phyloP scores from a whole-genome alignment of 2,113 vertebrate species.

The Campylorhamphus procurvoides region DNA sequence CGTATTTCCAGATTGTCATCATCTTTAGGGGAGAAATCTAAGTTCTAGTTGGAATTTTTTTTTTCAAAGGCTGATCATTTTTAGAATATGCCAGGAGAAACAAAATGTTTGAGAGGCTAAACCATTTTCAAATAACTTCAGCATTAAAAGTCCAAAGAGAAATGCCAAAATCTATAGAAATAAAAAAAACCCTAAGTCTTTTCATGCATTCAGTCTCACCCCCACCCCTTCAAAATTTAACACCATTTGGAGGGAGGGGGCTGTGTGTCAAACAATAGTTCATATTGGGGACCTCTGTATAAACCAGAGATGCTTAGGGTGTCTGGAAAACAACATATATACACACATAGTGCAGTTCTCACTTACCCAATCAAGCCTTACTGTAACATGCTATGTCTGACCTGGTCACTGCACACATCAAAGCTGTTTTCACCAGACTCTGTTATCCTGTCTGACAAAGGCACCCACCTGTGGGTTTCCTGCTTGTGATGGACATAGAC shows the following conservation, averaged over 20 bases:
- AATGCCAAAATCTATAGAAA: not conserved
- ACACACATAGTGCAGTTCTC: not conserved
- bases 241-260: rapidly evolving
- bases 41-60: not conserved
- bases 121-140: not conserved
- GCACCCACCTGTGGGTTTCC: not conserved
- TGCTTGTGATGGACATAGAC: not conserved
- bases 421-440: not conserved
- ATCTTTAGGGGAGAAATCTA: not conserved
- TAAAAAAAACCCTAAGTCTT: not conserved
- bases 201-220: not conserved
- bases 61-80: not conserved
- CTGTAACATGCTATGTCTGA: not conserved
- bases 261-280: not conserved
- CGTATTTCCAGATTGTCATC: not conserved
- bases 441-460: not conserved
- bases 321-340: not conserved
- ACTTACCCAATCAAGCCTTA: not conserved
- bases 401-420: not conserved
- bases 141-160: not conserved
- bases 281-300: not conserved
- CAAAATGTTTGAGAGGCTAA: not conserved
- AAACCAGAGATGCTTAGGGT: not conserved
- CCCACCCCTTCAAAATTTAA: not conserved
- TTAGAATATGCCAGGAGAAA: not conserved